phyloP scores from a whole-genome alignment of 2,888 invertebrate species.

The Apocheima hispidaria region DNA sequence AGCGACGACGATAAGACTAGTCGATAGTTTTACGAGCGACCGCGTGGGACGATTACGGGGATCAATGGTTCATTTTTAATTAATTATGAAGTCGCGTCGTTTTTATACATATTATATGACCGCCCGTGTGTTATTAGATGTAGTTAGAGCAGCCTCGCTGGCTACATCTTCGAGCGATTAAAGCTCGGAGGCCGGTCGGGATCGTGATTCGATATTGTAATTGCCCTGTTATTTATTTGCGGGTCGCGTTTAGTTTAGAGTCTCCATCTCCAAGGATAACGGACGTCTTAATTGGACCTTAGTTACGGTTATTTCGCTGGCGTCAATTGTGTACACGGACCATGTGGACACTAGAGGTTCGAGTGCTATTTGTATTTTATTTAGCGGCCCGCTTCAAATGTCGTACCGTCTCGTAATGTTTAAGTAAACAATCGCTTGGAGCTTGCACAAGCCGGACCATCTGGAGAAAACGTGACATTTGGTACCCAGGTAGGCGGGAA shows the following conservation, averaged over 20 bases:
- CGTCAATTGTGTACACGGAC: constrained; percentile 74
- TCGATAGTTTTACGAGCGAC: constrained; percentile 77
- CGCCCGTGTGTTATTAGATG: constrained; percentile 66
- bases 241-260: constrained; percentile 53
- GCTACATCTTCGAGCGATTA: constrained; percentile 77
- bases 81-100: constrained; percentile 70
- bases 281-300: constrained; percentile 80
- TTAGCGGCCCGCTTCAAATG: constrained; percentile 85
- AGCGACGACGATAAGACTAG: constrained; percentile 80
- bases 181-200: constrained; percentile 67
- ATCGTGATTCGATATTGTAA: constrained; percentile 83
- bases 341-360: constrained; percentile 73
- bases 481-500: constrained; percentile 67
- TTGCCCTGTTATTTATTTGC: constrained; percentile 80
- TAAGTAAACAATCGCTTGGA: constrained; percentile 78
- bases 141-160: constrained; percentile 63
- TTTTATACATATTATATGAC: no score
- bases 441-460: constrained; percentile 82
- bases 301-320: constrained; percentile 75
- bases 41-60: constrained; percentile 76
- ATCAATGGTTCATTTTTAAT: constrained; percentile 77
- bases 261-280: constrained; percentile 67
- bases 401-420: constrained; percentile 85
- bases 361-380: constrained; percentile 82
- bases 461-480: constrained; percentile 83